Percentiles rank a stretch among this genome's conserved stretches.
phyloP scores from a whole-genome alignment of 1,140 invertebrate genomes.

The Drosophila asahinai region DNA sequence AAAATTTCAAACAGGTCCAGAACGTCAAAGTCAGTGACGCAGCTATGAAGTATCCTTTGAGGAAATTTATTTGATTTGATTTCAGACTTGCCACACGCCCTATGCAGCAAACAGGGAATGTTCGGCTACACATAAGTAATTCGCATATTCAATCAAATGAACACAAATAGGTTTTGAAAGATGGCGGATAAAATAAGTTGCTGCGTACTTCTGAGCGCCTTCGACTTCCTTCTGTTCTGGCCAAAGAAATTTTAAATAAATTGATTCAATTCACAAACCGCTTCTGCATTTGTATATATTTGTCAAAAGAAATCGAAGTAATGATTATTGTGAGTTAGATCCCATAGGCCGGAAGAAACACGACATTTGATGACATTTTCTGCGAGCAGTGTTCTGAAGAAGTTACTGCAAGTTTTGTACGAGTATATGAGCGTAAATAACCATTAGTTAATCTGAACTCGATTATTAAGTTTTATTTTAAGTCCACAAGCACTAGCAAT shows the following conservation, averaged over 20 bases:
- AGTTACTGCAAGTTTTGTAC: too few relatives aligned
- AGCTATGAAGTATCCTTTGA: constrained; percentile 73
- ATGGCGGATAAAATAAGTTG: constrained; percentile 65
- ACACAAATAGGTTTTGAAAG: constrained; percentile 18
- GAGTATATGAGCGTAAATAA: too few relatives aligned
- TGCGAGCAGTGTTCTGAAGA: constrained; percentile 23
- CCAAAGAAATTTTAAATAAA: constrained; percentile 73
- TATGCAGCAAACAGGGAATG: constrained; percentile 48
- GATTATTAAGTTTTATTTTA: too few relatives aligned
- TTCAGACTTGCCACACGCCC: constrained; percentile 77
- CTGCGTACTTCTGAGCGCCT: constrained; percentile 72
- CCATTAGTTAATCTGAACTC: too few relatives aligned
- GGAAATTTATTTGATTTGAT: constrained; percentile 82
- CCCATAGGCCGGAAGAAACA: constrained; percentile 4
- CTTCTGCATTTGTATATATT: constrained; percentile 21
- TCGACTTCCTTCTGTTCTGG: constrained; percentile 3
- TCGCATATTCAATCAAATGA: constrained; percentile 78
- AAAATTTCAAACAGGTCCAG: constrained; percentile 4
- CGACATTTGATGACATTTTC: constrained; percentile 55
- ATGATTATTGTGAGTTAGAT: constrained; percentile 47
- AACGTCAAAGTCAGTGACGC: constrained; percentile 56
- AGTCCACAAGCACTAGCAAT: too few relatives aligned
- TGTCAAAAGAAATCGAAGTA: constrained; percentile 78
- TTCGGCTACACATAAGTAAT: constrained; percentile 72
- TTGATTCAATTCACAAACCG: constrained; percentile 77